phyloP scores from a whole-genome alignment of 2,113 vertebrate genomes.

The Vulpes vulpes region DNA sequence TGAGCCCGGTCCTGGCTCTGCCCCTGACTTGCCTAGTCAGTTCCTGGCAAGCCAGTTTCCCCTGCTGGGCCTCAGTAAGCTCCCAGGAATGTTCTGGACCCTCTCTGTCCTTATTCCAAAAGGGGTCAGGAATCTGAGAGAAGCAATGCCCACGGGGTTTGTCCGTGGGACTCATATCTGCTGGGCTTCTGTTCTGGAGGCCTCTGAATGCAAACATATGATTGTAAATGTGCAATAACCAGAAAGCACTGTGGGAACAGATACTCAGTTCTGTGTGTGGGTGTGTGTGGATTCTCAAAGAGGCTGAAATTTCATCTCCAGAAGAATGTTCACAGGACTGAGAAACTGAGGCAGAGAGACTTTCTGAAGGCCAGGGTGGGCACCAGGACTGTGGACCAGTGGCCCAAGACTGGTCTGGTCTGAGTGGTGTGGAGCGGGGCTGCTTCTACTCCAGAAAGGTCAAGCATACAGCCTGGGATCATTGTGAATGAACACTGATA shows the following conservation, averaged over 20 bases:
- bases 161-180: neutral
- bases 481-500: neutral
- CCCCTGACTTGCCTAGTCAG: conserved; percentile 36
- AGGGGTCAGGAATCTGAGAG: conserved; percentile 25
- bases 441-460: neutral
- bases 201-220: neutral
- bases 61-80: conserved; percentile 57
- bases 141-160: neutral
- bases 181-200: neutral
- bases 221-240: neutral
- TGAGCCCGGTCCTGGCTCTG: neutral
- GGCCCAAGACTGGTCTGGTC: neutral
- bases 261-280: neutral
- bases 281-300: neutral
- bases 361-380: neutral
- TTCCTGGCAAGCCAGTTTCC: conserved; percentile 63
- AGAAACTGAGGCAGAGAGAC: neutral
- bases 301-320: neutral
- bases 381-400: neutral
- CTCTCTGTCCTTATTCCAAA: conserved; percentile 30
- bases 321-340: neutral
- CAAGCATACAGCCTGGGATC: neutral
- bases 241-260: neutral
- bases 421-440: too few species aligned
- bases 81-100: conserved; percentile 71